phyloP scores from a whole-genome alignment of 2,113 vertebrate species.

The Litocranius walleri region DNA sequence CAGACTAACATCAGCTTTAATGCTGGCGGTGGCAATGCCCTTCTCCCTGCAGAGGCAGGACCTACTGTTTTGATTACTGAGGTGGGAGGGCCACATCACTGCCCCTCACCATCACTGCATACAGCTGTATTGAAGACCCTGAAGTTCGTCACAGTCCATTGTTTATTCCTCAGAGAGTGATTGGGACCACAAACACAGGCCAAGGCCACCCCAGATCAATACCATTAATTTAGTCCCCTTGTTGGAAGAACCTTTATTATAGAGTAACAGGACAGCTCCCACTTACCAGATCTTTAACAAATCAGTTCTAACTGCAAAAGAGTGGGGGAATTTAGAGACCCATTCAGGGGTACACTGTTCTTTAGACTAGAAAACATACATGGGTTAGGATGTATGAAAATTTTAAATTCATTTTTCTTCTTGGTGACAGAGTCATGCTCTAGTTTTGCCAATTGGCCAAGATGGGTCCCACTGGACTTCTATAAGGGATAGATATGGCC shows the following conservation, averaged over 20 bases:
- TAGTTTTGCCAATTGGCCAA: no score
- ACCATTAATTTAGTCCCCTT: background rate
- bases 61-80: no score
- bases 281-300: background rate
- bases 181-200: background rate
- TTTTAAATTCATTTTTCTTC: background rate
- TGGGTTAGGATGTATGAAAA: background rate
- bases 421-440: no score
- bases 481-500: no score
- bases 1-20: background rate
- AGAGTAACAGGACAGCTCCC: background rate
- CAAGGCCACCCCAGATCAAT: background rate
- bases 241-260: background rate
- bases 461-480: no score
- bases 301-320: background rate
- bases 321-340: background rate
- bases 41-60: background rate
- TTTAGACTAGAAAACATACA: background rate
- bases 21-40: background rate
- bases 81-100: fast-evolving
- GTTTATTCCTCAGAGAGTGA: background rate
- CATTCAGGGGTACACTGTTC: background rate
- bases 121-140: background rate
- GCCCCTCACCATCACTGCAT: no score
- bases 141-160: background rate